Evolutionary conservation across 2,113 vertebrate species (phyloP), one percentile per base, ranked within the genome.

Genomic region (Amia ocellicauda): DNA sequence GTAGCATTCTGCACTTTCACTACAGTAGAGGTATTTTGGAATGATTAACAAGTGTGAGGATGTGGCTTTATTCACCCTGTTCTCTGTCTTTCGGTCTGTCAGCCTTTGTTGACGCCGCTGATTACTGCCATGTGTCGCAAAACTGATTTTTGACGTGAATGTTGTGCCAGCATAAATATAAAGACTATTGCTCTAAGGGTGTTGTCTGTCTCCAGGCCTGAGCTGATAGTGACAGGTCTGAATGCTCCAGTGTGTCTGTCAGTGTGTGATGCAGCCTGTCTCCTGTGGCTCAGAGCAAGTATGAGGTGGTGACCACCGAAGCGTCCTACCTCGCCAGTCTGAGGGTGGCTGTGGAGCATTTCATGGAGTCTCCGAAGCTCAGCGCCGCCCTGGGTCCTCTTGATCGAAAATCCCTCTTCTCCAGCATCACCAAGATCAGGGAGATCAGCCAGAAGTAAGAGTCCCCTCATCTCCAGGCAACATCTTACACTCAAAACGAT

Each of bases 401-500:
- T 43, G 66, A 66, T 31, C 23, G 63, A 23, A 68, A 69, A 57
- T 45, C 42, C 16, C 63, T 74, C 31, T 74, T 74, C 64, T 74
- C 62, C 19, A 63, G 57, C 55, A 68, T 74, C 2, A 16, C 24
- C 17, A 69, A 57, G 47, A 71, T 74, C 3, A 68, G 17, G 60
- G 66, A 60, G 50, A 56, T 71, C 41, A 69, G 73, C 36, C 55
- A 74, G 51, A 74, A 41, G 72, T 74, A 26, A 65, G 61, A 40
- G 16, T 19, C 20, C 9, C 16, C 9, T 27, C 13, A 29, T 29
- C 14, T n/a, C n/a, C n/a, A n/a, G n/a, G n/a, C n/a, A n/a, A n/a
- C n/a, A n/a, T n/a, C n/a, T n/a, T n/a, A n/a, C n/a, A n/a, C n/a
- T n/a, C n/a, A n/a, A n/a, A n/a, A n/a, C n/a, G n/a, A n/a, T n/a